Evolutionary conservation across 2,888 invertebrate genomes (phyloP).

Genomic region (Lissonota sp.): DNA sequence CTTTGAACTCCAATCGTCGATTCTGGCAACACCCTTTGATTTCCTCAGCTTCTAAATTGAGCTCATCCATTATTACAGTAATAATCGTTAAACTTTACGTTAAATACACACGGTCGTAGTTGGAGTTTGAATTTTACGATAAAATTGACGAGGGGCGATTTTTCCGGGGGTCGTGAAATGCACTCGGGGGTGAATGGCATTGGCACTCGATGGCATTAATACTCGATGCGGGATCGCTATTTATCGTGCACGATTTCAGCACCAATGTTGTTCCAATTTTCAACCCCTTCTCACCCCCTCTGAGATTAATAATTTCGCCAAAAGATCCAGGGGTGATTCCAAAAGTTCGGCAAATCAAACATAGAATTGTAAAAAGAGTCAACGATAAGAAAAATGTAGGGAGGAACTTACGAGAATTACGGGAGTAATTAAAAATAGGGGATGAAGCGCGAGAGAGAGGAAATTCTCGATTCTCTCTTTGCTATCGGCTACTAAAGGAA

Average conservation of each 20-base stretch:
- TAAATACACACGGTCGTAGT: too few relatives aligned
- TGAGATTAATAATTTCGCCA: conserved; percentile 14
- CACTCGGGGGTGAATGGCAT: conserved; percentile 12
- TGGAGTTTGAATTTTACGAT: conserved; percentile 46
- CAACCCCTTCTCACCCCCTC: conserved; percentile 8
- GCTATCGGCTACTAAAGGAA: conserved; percentile 48
- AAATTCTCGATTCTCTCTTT: conserved; percentile 53
- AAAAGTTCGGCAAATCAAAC: conserved; percentile 7
- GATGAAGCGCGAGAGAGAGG: conserved; percentile 35
- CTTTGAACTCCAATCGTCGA: too few relatives aligned
- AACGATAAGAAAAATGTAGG: too few relatives aligned
- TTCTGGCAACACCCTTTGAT: too few relatives aligned
- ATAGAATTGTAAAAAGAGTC: conserved; percentile 17
- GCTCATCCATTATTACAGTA: too few relatives aligned
- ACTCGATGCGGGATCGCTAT: conserved; percentile 59
- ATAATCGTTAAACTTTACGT: too few relatives aligned
- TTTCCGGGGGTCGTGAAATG: conserved; percentile 22
- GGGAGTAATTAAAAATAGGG: conserved; percentile 64
- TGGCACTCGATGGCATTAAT: conserved; percentile 65
- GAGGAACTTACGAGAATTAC: neutral
- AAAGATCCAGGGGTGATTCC: conserved; percentile 12
- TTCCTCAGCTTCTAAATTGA: too few relatives aligned
- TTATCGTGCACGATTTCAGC: conserved; percentile 68
- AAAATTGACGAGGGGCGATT: conserved; percentile 44
- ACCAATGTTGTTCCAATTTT: conserved; percentile 64